Evolutionary conservation across 2,797 vertebrate species (phyloP), one percentile per base, ranked within the genome.

Genomic region (Mastacembelus armatus): DNA sequence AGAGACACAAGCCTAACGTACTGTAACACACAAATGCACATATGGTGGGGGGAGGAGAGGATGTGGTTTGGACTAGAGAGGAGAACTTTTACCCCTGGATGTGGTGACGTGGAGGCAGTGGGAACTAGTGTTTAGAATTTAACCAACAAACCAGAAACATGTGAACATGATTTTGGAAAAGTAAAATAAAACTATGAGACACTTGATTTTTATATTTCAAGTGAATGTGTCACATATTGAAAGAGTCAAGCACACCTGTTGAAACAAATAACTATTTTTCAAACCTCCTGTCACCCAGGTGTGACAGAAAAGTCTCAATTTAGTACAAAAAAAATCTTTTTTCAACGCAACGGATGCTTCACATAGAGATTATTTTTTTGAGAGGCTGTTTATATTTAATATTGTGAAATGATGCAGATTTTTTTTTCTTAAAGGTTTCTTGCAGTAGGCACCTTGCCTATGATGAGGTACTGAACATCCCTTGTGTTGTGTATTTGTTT

Each of bases 91-190:
- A 33, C 16, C 63, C 66, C 74, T 67, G 88, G 52, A 92, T 74
- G 88, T 54, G 94, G 95, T 78, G 93, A 95, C 66, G 94, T 92
- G 93, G 94, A 95, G 60, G 89, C 94, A 3, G 24, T 27, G 18
- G 22, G 30, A 60, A 30, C 59, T 10, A 1, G 18, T 18, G 64
- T 59, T 48, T 47, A 3, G 40, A 47, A 26, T 7, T 15, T 16
- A 26, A 60, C 30, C 11, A 10, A 43, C 3, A 5, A 51, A 91
- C 80, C 90, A 78, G 88, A 77, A 48, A 6, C 43, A 71, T 83
- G 83, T 77, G 44, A 71, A 36, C 5, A 19, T 49, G 12, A 15
- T 21, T 65, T 65, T 43, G 3, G 22, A 63, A 54, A 54, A 65
- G 29, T 3, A 10, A 7, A 50, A 15, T 3, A 38, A 57, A 55